Evolutionary conservation across 2,113 vertebrate species (phyloP), one percentile per base, ranked within the genome.

Genomic region (Galeopterus variegatus): DNA sequence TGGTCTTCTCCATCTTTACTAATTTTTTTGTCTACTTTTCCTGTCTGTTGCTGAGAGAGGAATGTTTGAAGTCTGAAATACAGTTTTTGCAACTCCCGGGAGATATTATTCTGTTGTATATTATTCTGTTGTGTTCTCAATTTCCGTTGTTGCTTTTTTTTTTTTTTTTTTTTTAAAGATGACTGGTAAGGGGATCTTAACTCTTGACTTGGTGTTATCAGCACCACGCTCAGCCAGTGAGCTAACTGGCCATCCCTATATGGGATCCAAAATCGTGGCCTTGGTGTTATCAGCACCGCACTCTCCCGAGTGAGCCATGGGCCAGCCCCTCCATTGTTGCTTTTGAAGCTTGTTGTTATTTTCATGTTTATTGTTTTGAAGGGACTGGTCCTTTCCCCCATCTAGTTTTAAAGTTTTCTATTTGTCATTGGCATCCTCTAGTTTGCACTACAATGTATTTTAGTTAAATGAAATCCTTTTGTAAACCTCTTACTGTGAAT

Each of bases 381-480:
- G 64, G 60, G 67, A 62, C 62, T 70, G 10, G 15, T 82, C 52
- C 60, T 82, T 91, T 86, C 18, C 3, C 23, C 31, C 50, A 52
- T 69, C 5, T 41, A 36, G 19, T 60, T 60, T 83, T 77, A 67
- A 87, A 75, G 18, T 75, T 36, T 92, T 87, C 65, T 87, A 1
- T 72, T 95, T 81, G n/a, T 26, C 58, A 10, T 79, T 70, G 18
- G 19, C 41, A 88, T 88, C 82, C 31, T 69, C 69, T 93, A 54
- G 50, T 83, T 88, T 88, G 23, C 18, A 80, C n/a, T 50, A 87
- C 4, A 50, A 23, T 24, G 14, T 56, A 58, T 72, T 87, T 72
- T 33, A 11, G 31, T 36, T 82, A 92, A 95, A 82, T 95, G 83
- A 82, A 92, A 56, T 50, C 24, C 36, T 92, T 81, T 86, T 9